A percentile compares a stretch with the other conserved stretches of the same genome.
Conservation (phyloP, 2,888 invertebrate species). For the Molorchus minor region DNA sequence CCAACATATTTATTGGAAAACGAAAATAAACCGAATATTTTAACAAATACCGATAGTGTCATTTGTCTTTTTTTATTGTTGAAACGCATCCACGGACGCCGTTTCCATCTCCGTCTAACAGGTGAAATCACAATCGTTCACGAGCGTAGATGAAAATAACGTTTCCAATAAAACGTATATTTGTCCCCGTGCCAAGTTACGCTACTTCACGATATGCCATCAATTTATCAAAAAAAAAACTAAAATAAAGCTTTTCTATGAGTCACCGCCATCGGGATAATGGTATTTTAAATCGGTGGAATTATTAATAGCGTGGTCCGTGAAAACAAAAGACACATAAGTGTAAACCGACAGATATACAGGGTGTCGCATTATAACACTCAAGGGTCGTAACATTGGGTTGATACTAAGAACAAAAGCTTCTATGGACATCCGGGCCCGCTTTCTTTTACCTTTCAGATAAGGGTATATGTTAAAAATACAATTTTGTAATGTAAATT, state of each 20-base stretch:
- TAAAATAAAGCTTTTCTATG: conserved; percentile 15
- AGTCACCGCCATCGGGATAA: conserved; percentile 11
- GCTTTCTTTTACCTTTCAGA: too few species aligned
- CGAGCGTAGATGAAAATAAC: conserved; percentile 27
- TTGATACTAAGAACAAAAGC: too few species aligned
- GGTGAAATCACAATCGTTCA: conserved; percentile 23
- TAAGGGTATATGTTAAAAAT: too few species aligned
- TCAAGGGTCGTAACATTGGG: too few species aligned
- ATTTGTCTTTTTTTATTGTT: conserved; percentile 30
- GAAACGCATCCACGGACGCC: conserved; percentile 30
- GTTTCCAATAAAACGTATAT: conserved; percentile 39
- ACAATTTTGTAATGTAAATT: too few species aligned
- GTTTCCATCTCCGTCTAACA: conserved; percentile 30
- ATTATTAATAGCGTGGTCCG: conserved; percentile 27
- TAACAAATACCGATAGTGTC: conserved; percentile 47
- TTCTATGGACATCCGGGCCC: too few species aligned
- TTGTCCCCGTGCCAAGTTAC: conserved; percentile 42
- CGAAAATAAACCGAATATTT: conserved; percentile 49
- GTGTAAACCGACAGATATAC: too few species aligned
- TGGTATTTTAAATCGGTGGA: conserved; percentile 12
- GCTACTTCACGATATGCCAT: conserved; percentile 28
- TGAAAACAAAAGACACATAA: conserved; percentile 32
- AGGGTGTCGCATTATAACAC: too few species aligned
- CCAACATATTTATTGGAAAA: conserved; percentile 42
- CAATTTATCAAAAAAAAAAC: conserved; percentile 26